These are phyloP conservation scores for Noctuana brunneofusca DNA, from an alignment of 2,888 invertebrate genomes.

Conservation along the genomic window DNA sequence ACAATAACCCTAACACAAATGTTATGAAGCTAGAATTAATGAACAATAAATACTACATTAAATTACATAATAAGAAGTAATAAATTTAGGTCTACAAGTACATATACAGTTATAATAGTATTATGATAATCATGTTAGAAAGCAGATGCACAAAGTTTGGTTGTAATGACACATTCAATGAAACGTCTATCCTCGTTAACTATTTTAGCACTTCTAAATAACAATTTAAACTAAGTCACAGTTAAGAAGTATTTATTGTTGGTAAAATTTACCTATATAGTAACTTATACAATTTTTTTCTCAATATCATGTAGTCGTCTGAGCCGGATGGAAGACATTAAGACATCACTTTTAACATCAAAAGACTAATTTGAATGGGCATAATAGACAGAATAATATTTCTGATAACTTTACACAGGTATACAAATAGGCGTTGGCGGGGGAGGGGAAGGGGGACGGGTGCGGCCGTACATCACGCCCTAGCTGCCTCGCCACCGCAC, in stretches of 20 bases:
- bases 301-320: slow-evolving; percentile 23
- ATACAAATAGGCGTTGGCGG: background rate
- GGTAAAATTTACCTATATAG: background rate
- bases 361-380: slow-evolving; percentile 23
- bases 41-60: slow-evolving; percentile 13
- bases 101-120: slow-evolving; percentile 9
- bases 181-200: background rate
- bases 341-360: slow-evolving; percentile 33
- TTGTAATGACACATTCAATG: slow-evolving; percentile 1
- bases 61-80: slow-evolving; percentile 18
- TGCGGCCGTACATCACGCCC: background rate
- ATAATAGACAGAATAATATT: slow-evolving; percentile 1
- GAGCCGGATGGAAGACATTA: slow-evolving; percentile 44
- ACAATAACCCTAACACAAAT: slow-evolving; percentile 2
- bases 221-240: slow-evolving; percentile 2
- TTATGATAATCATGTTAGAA: slow-evolving; percentile 15
- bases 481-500: background rate
- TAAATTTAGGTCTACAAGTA: slow-evolving; percentile 18
- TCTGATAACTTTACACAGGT: background rate
- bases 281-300: slow-evolving; percentile 20
- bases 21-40: slow-evolving; percentile 9
- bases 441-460: background rate
- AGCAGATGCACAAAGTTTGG: slow-evolving; percentile 24
- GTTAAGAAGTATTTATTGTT: background rate
- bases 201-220: slow-evolving; percentile 2